Conservation (phyloP, 2,797 vertebrate species). For the Champsocephalus esox region DNA sequence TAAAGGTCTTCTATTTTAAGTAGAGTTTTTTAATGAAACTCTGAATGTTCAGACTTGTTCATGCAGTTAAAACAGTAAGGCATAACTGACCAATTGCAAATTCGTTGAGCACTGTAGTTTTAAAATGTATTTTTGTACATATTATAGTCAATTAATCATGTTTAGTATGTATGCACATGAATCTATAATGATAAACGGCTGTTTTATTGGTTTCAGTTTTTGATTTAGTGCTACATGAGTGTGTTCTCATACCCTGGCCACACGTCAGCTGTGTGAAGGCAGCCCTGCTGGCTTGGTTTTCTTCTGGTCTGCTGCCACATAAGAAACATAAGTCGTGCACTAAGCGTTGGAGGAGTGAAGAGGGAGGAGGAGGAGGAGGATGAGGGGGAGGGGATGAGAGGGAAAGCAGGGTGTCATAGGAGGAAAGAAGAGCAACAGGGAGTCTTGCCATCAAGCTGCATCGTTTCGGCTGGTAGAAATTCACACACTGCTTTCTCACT, state of each 20-base stretch:
- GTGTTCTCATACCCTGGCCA: constrained; percentile 33
- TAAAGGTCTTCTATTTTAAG: constrained; percentile 13
- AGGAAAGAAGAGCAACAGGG: constrained; percentile 45
- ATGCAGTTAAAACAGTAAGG: not conserved
- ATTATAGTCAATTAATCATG: not conserved
- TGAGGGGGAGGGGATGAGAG: constrained; percentile 27
- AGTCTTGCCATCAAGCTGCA: constrained; percentile 45
- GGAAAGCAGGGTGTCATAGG: constrained; percentile 46
- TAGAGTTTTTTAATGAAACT: not conserved
- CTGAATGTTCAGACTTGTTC: not conserved
- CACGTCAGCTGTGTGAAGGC: constrained; percentile 39
- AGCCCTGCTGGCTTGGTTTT: constrained; percentile 41
- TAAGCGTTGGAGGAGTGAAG: constrained; percentile 27
- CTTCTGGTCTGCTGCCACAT: constrained; percentile 42
- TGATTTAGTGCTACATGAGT: constrained; percentile 33
- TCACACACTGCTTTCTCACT: constrained; percentile 45
- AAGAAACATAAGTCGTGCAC: constrained; percentile 48
- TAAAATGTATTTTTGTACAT: not conserved
- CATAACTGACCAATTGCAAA: not conserved
- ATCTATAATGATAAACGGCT: not conserved
- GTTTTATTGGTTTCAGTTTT: constrained; percentile 3
- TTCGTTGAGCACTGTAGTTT: not conserved
- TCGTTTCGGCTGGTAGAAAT: constrained; percentile 48
- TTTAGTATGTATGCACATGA: not conserved
- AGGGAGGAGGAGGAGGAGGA: constrained; percentile 17